Base-by-base conservation (phyloP, 2,888 invertebrate species). In the Orchestes rusci region DNA sequence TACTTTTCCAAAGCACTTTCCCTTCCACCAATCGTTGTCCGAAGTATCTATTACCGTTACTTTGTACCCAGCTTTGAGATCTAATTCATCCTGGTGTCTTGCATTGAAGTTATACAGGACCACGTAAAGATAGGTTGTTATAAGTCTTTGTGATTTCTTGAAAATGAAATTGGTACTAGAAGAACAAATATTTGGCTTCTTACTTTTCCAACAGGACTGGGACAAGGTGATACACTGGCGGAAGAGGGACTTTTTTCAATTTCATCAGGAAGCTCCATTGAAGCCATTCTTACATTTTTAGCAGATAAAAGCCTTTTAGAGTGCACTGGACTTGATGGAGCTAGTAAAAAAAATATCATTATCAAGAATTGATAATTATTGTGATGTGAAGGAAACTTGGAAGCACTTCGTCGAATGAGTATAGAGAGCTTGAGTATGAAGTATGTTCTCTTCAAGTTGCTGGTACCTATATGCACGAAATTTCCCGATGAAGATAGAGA, bases 1-100 rank as follows among this genome's bases (percentile, higher is more conserved):
- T 37, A 86, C 78, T 59, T 86, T 80, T 18, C 94, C 93, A 50
- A 92, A 74, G 61, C 90, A 90, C 67, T 92, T 93, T 34, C 94
- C 95, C 72, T 92, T 91, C 94, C 94, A 95, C 95, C 94, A 95
- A 63, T 94, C 93, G 8, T 88, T 86, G 69, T 95, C 94, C 0
- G 92, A 83, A 33, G 90, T 92, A 65, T 95, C 95, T 55, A 91
- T 89, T 45, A 94, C 92, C 8, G 89, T 92, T 40, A 95, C 87
- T 68, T 84, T 80, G 70, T 88, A 88, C 2, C 92, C 92, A 16
- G 91, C 90, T 73, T 92, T 93, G 23, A 96, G 74, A 65, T 95
- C 94, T 58, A 95, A 71, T 66, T 95, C 95, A 65, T 94, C 95
- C 42, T 86, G 84, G 69, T 94, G 94, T 45, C 94, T 79, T 1